Percentiles rank a stretch among this genome's conserved stretches.
Conservation (phyloP, 1,140 invertebrate genomes). For the Heliconius melpomene region DNA sequence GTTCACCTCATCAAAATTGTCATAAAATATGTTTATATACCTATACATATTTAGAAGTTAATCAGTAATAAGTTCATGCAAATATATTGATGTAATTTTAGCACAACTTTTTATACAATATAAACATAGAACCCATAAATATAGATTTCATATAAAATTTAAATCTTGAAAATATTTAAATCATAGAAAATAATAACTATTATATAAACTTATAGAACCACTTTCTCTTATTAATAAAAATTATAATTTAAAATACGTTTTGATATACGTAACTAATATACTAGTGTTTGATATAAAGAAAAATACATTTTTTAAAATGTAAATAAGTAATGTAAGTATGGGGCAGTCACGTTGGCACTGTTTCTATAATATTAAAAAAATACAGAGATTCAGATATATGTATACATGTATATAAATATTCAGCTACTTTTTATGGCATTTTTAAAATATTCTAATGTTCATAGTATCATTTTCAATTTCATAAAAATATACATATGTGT, state of each 20-base stretch:
- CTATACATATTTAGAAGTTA: neutral
- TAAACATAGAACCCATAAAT: neutral
- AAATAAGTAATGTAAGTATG: no score
- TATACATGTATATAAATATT: neutral
- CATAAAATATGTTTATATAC: no score
- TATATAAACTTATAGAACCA: conserved; percentile 2
- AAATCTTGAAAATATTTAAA: neutral
- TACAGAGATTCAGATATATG: conserved; percentile 18
- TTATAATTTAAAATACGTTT: neutral
- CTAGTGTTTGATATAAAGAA: neutral
- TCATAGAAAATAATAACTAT: neutral
- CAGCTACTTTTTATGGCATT: conserved; percentile 2
- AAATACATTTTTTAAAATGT: neutral
- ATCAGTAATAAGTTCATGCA: neutral
- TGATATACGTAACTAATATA: neutral
- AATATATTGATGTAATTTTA: neutral
- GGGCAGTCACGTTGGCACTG: neutral
- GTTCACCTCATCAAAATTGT: no score
- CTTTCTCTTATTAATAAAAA: neutral
- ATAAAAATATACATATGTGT: neutral
- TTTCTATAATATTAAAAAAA: conserved; percentile 1
- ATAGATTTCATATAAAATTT: neutral
- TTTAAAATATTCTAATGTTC: neutral
- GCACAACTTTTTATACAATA: neutral
- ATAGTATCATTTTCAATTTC: neutral